phyloP scores from a whole-genome alignment of 2,113 vertebrate genomes.

The Ochotona curzoniae region DNA sequence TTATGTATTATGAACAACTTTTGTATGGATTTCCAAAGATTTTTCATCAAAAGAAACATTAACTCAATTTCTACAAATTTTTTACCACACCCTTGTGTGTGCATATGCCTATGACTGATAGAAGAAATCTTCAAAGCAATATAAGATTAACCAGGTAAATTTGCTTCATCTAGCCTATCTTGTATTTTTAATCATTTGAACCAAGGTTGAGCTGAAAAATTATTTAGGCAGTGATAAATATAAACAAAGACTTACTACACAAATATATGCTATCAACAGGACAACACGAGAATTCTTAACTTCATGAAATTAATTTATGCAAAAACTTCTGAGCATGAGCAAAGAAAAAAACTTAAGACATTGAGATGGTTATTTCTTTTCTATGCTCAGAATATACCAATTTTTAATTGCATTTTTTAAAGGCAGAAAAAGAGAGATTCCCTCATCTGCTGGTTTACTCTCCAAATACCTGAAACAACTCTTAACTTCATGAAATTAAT shows the following conservation, averaged over 20 bases:
- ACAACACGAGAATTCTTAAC: slow-evolving; percentile 46
- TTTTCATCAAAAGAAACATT: too few species aligned
- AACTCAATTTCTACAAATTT: too few species aligned
- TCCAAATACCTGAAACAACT: neutral
- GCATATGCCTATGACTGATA: neutral
- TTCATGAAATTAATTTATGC: slow-evolving; percentile 61
- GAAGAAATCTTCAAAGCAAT: slow-evolving; percentile 49
- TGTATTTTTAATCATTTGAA: slow-evolving; percentile 55
- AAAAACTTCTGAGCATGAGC: slow-evolving; percentile 14
- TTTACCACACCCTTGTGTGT: too few species aligned
- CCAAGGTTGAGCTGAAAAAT: slow-evolving; percentile 26
- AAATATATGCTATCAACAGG: slow-evolving; percentile 37
- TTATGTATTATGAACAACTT: too few species aligned
- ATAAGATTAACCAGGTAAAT: slow-evolving; percentile 43
- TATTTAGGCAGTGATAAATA: slow-evolving; percentile 38
- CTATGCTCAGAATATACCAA: neutral
- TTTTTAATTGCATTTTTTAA: too few species aligned
- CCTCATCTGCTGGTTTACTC: too few species aligned
- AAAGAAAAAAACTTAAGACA: slow-evolving; percentile 54
- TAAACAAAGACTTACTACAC: slow-evolving; percentile 7
- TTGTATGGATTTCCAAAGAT: too few species aligned
- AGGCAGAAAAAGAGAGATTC: too few species aligned
- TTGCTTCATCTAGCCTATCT: neutral
- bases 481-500: slow-evolving; percentile 66
- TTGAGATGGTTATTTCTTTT: neutral